Conservation (phyloP, 2,888 invertebrate species). For the Noctua comes region DNA sequence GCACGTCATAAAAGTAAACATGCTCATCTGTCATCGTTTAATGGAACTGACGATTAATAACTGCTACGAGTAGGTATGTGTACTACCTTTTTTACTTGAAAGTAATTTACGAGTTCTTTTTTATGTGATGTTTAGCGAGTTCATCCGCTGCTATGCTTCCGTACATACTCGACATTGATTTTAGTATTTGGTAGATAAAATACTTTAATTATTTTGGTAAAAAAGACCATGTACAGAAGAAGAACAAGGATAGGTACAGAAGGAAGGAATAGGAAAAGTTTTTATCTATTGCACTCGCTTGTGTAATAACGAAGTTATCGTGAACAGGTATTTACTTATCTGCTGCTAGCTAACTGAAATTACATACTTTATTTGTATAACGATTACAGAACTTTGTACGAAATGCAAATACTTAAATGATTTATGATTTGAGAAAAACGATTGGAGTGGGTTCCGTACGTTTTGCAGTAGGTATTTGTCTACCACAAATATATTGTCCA, state of each 20-base stretch:
- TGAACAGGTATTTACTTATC: conserved; percentile 12
- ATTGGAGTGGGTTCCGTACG: neutral
- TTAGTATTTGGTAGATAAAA: neutral
- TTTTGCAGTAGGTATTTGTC: neutral
- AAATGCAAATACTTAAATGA: neutral
- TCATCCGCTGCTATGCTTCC: neutral
- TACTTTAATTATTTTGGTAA: neutral
- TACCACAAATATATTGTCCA: neutral
- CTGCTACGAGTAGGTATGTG: neutral
- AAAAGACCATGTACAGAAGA: neutral
- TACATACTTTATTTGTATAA: conserved; percentile 10
- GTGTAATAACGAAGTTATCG: conserved; percentile 3
- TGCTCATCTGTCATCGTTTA: neutral
- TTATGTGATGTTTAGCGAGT: neutral
- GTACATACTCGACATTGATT: neutral
- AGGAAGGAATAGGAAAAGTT: neutral
- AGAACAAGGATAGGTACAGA: neutral
- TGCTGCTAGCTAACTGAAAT: conserved; percentile 1
- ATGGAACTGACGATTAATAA: neutral
- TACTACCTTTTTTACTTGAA: conserved; percentile 4
- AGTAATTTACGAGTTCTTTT: neutral
- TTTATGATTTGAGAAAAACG: neutral
- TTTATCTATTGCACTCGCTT: conserved; percentile 20
- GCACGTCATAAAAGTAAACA: neutral
- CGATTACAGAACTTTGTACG: conserved; percentile 3